phyloP scores from a whole-genome alignment of 2,113 vertebrate species.

The Cynoglossus semilaevis region DNA sequence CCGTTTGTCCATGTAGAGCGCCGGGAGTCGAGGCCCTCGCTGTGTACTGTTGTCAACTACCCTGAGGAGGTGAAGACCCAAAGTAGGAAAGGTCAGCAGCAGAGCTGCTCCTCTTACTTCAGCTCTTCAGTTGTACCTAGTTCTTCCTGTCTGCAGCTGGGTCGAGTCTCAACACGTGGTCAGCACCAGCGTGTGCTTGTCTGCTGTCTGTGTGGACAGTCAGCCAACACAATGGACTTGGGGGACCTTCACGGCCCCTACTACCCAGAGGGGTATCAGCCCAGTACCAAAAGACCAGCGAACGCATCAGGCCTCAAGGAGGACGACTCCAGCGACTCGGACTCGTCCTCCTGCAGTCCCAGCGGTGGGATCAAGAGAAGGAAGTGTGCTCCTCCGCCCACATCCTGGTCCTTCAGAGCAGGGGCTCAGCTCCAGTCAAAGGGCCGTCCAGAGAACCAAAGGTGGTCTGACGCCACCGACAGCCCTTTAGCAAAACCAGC shows the following conservation, averaged over 20 bases:
- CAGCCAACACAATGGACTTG: conserved; percentile 77
- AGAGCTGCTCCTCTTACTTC: conserved; percentile 24
- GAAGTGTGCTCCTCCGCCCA: conserved; percentile 12
- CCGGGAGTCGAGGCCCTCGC: conserved; percentile 41
- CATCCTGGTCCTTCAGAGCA: conserved; percentile 9
- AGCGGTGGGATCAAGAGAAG: conserved; percentile 24
- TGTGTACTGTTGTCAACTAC: conserved; percentile 74
- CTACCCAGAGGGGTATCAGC: conserved; percentile 73
- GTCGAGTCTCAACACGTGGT: conserved; percentile 57
- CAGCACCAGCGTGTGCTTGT: conserved; percentile 56
- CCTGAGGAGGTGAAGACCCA: conserved; percentile 60
- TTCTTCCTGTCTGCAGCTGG: conserved; percentile 71
- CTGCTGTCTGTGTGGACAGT: conserved; percentile 75
- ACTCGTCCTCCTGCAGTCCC: conserved; percentile 55
- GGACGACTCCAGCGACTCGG: conserved; percentile 63
- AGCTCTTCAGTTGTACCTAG: conserved; percentile 62
- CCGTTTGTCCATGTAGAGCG: conserved; percentile 67
- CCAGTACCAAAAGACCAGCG: conserved; percentile 44
- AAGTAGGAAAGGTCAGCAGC: conserved; percentile 59
- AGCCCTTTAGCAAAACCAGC: conserved; percentile 64
- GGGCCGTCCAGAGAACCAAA: conserved; percentile 24
- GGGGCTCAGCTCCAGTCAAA: conserved; percentile 43
- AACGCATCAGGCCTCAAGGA: conserved; percentile 43
- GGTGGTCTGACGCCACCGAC: conserved; percentile 32
- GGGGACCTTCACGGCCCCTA: conserved; percentile 82